These are phyloP conservation scores for Altica lythri DNA, from an alignment of 2,888 invertebrate species.

Conservation along the genomic window DNA sequence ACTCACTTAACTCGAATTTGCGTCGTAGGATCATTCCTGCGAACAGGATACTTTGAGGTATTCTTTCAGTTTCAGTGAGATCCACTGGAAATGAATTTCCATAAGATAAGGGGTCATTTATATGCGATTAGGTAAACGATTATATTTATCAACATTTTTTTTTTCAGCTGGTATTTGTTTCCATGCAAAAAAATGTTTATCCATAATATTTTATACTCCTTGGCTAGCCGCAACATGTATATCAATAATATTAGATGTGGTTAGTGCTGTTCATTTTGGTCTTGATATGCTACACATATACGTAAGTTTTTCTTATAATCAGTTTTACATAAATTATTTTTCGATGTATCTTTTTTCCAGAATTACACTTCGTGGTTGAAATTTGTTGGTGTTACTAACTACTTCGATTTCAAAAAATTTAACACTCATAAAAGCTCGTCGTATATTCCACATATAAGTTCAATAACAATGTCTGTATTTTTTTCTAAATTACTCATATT, in stretches of 20 bases:
- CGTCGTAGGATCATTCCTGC: too few species aligned
- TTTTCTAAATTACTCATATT: constrained; percentile 42
- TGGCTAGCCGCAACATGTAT: constrained; percentile 55
- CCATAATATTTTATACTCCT: constrained; percentile 49
- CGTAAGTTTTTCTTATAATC: constrained; percentile 45
- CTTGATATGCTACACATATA: constrained; percentile 53
- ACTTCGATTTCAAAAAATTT: constrained; percentile 38
- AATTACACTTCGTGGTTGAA: constrained; percentile 43
- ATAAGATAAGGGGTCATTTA: too few species aligned
- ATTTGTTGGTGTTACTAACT: constrained; percentile 44
- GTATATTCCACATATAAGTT: constrained; percentile 36
- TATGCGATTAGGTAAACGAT: too few species aligned
- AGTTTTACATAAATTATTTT: constrained; percentile 5
- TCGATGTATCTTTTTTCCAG: constrained; percentile 35
- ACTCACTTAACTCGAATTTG: too few species aligned
- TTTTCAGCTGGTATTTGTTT: constrained; percentile 44
- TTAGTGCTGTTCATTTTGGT: constrained; percentile 56
- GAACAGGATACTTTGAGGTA: too few species aligned
- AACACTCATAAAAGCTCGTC: constrained; percentile 31
- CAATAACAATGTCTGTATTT: constrained; percentile 38
- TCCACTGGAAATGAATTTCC: too few species aligned
- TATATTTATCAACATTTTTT: too few species aligned
- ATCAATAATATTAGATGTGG: constrained; percentile 55
- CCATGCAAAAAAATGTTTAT: constrained; percentile 38
- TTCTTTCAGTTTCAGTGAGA: too few species aligned